A percentile compares a stretch with the other conserved stretches of the same genome.
phyloP scores from a whole-genome alignment of 2,113 vertebrate species.

The Haemorhous mexicanus region DNA sequence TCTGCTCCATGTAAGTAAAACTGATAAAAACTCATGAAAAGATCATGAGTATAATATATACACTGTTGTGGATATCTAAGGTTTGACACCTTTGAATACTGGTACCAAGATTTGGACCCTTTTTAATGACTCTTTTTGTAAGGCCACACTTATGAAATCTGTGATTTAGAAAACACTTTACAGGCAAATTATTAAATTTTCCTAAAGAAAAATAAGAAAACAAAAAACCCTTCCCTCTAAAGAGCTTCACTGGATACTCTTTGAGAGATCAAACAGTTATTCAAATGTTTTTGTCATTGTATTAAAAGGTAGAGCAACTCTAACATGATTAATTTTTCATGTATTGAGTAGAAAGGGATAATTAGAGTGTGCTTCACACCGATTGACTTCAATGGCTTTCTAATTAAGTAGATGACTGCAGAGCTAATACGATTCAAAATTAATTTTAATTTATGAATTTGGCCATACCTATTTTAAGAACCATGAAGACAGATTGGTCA shows the following conservation, averaged over 20 bases:
- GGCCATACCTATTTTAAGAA: neutral
- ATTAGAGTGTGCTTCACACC: neutral
- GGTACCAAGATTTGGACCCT: neutral
- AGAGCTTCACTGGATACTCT: neutral
- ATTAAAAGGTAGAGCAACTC: neutral
- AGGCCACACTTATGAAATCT: neutral
- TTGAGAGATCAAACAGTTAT: neutral
- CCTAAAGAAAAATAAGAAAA: neutral
- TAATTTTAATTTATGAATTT: slow-evolving; percentile 1
- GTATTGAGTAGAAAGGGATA: neutral
- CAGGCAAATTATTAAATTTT: neutral
- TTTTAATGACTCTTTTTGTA: neutral
- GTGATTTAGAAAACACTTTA: neutral
- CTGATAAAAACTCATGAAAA: neutral
- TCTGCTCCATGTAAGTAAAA: neutral
- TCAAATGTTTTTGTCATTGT: neutral
- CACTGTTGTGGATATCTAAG: neutral
- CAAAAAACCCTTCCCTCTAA: neutral
- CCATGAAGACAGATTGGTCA: neutral
- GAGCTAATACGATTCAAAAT: slow-evolving; percentile 13
- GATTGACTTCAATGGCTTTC: neutral
- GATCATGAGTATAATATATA: neutral
- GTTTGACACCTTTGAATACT: neutral
- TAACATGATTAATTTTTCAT: neutral
- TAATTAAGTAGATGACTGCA: slow-evolving; percentile 8